Conservation (phyloP, 2,888 invertebrate genomes). For the Micropterix aruncella region DNA sequence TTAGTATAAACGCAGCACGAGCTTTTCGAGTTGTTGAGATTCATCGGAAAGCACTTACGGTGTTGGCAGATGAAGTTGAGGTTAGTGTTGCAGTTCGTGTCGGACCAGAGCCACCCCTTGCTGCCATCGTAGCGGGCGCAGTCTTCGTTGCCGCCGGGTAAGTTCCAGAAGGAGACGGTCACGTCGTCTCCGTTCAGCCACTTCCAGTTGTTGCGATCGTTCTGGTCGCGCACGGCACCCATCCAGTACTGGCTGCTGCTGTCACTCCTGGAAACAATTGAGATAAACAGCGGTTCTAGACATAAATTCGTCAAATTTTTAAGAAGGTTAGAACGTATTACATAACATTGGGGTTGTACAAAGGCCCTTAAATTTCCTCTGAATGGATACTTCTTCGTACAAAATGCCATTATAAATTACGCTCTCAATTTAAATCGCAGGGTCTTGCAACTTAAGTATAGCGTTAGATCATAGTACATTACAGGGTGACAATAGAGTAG, state of each 20-base stretch:
- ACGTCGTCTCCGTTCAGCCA: slow-evolving; percentile 85
- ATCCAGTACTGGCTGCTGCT: slow-evolving; percentile 90
- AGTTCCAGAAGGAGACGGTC: slow-evolving; percentile 84
- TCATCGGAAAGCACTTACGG: slow-evolving; percentile 71
- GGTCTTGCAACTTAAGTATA: too few species aligned
- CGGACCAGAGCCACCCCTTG: slow-evolving; percentile 91
- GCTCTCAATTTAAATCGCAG: too few species aligned
- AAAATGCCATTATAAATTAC: too few species aligned
- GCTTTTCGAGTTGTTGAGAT: too few species aligned
- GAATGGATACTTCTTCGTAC: too few species aligned
- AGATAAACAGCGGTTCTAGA: not conserved
- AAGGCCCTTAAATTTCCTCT: too few species aligned
- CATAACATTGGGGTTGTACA: too few species aligned
- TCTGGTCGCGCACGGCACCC: slow-evolving; percentile 77
- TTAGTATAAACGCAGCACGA: too few species aligned
- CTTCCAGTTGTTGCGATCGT: slow-evolving; percentile 69
- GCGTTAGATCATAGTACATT: too few species aligned
- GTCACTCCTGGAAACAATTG: slow-evolving; percentile 49
- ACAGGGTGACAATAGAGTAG: too few species aligned
- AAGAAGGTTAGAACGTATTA: too few species aligned
- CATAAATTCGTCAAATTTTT: not conserved
- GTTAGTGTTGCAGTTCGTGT: slow-evolving; percentile 72
- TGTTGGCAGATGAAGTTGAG: slow-evolving; percentile 90
- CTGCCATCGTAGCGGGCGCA: slow-evolving; percentile 86
- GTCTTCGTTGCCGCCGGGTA: slow-evolving; percentile 68